Conservation (phyloP, 2,888 invertebrate genomes). For the Limnephilus rhombicus region DNA sequence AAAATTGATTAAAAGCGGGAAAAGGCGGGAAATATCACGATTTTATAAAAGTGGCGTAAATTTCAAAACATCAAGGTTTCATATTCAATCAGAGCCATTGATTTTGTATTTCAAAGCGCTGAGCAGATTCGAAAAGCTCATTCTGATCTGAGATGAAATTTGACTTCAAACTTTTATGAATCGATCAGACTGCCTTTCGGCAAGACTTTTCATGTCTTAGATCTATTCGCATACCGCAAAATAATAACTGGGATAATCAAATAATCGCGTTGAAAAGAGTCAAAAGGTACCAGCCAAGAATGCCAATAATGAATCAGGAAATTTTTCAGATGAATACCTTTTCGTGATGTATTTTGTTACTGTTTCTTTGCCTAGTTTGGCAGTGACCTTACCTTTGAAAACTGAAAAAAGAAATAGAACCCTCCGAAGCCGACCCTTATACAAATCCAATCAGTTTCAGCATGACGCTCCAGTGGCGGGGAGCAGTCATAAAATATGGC, state of each 20-base stretch:
- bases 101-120: slow-evolving; percentile 38
- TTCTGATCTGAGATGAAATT: slow-evolving; percentile 18
- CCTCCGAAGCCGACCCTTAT: slow-evolving; percentile 38
- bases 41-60: slow-evolving; percentile 5
- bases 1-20: slow-evolving; percentile 30
- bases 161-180: slow-evolving; percentile 42
- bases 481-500: slow-evolving; percentile 33
- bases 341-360: not conserved
- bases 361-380: slow-evolving; percentile 19
- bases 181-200: slow-evolving; percentile 13
- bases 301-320: not conserved
- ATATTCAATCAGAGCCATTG: slow-evolving; percentile 37
- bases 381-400: not conserved
- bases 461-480: slow-evolving; percentile 40
- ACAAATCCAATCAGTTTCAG: slow-evolving; percentile 50
- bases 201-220: slow-evolving; percentile 23
- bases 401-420: slow-evolving; percentile 18
- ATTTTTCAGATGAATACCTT: not conserved
- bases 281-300: not conserved
- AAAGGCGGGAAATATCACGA: not conserved
- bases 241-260: not conserved
- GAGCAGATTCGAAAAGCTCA: slow-evolving; percentile 31
- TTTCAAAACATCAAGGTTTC: slow-evolving; percentile 27
- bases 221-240: not conserved
- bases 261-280: not conserved